Base-by-base conservation (phyloP, 2,888 invertebrate species). In the Lordiphosa andalusiaca region DNA sequence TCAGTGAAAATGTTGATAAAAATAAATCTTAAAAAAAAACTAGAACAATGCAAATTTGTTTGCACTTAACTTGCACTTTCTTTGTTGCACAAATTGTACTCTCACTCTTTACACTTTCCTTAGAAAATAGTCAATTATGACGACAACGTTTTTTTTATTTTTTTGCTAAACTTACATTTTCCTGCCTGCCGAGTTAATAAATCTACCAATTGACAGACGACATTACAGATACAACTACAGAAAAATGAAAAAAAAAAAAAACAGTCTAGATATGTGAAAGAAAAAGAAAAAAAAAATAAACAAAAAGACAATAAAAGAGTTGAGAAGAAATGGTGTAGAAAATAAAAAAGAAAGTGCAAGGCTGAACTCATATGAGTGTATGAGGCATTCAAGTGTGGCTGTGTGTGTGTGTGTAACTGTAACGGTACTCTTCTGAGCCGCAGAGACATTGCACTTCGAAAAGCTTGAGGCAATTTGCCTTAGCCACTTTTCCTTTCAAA, bases 331-430 rank as follows among this genome's bases (percentile, higher is more conserved):
- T 64, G 73, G 42, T 50, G 71, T 59, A 60, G 71, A 67, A 72
- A 77, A 60, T 19, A 53, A 78, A 73, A 73, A 80, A 75, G 75
- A 75, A 75, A 75, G 75, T 82, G 75, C 73, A 77, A 56, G 57
- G 69, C 58, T 52, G 58, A 58, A 66, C 47, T 64, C 33, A 39
- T 13, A 25, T 12, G 21, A 33, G 41, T 21, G 10, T 7, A 23
- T 9, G 12, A 23, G 3, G 7, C 21, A 33, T 39, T 41, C 33
- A 41, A 47, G 46, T 42, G 42, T 35, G 48, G 41, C 47, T 37
- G 35, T 16, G 16, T 12, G 40, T 16, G 38, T 49, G 49, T 49
- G 49, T 39, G 49, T 38, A 25, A 13, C 23, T 49, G 53, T 62
- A 50, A 62, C 62, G 62, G 54, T 42, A 49, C 44, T 30, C 30